Evolutionary conservation across 2,888 invertebrate species (phyloP).

Genomic region (Eupelmus urozonus): DNA sequence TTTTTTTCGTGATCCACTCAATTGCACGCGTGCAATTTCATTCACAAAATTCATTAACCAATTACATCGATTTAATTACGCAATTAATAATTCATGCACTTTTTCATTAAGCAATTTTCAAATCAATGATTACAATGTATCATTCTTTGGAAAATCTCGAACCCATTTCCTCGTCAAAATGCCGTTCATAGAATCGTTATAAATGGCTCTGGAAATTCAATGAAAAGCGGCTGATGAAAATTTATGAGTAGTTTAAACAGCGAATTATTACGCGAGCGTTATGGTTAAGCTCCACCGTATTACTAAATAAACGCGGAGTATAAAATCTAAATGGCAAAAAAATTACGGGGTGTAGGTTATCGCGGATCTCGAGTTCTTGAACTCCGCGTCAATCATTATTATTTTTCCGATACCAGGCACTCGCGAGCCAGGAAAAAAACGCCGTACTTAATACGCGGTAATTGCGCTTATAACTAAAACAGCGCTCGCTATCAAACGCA

Average conservation of each 20-base stretch:
- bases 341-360: neutral
- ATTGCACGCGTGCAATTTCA: neutral
- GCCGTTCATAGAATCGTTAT: neutral
- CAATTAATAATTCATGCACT: slow-evolving; percentile 1
- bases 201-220: neutral
- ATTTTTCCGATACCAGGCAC: neutral
- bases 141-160: too few species aligned
- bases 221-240: neutral
- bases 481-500: too few species aligned
- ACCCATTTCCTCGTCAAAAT: too few species aligned
- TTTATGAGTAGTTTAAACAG: neutral
- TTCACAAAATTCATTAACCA: slow-evolving; percentile 15
- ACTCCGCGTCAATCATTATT: slow-evolving; percentile 12
- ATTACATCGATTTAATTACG: slow-evolving; percentile 9
- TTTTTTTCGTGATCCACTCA: slow-evolving; percentile 18
- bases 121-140: too few species aligned
- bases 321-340: slow-evolving; percentile 12
- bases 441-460: too few species aligned
- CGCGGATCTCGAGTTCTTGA: neutral
- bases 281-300: neutral
- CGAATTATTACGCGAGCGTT: neutral
- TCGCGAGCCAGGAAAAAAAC: too few species aligned
- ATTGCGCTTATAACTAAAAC: too few species aligned
- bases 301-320: neutral
- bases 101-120: neutral